phyloP scores from a whole-genome alignment of 92 coral and sea anemone species.

The Phenganax subtilis region DNA sequence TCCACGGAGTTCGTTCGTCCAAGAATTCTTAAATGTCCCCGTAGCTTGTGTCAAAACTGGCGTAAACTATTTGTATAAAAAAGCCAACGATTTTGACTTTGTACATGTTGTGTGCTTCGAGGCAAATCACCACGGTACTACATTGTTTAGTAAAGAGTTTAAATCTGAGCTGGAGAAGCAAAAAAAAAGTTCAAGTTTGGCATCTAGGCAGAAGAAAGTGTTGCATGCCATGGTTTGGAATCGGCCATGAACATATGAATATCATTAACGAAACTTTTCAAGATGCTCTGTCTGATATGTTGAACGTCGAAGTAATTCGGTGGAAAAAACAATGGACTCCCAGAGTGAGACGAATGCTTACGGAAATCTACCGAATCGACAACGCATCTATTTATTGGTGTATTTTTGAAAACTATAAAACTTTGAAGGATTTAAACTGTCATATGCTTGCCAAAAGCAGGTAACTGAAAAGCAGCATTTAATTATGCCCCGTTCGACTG shows the following conservation, averaged over 20 bases:
- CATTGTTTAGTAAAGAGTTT: conserved; percentile 62
- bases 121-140: conserved; percentile 96
- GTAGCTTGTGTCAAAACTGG: conserved; percentile 96
- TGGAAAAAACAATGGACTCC: conserved; percentile 72
- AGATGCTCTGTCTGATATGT: conserved; percentile 92
- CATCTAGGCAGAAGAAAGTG: conserved; percentile 48
- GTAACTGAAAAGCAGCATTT: too few relatives aligned
- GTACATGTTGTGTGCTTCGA: conserved; percentile 78
- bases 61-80: conserved; percentile 86
- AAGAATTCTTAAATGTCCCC: conserved; percentile 66
- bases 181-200: conserved; percentile 41
- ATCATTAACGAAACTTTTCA: conserved; percentile 86
- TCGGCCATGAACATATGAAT: conserved; percentile 53
- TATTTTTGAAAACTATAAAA: too few relatives aligned
- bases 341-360: conserved; percentile 66
- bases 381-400: conserved; percentile 22
- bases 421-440: too few relatives aligned
- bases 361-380: conserved; percentile 78
- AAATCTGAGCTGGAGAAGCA: conserved; percentile 54
- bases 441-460: too few relatives aligned
- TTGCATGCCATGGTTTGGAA: conserved; percentile 55
- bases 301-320: conserved; percentile 78
- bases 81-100: conserved; percentile 79
- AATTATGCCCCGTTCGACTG: too few relatives aligned
- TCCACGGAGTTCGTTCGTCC: conserved; percentile 75